phyloP scores from a whole-genome alignment of 2,797 vertebrate genomes.

The Phrynocephalus vlangalii region DNA sequence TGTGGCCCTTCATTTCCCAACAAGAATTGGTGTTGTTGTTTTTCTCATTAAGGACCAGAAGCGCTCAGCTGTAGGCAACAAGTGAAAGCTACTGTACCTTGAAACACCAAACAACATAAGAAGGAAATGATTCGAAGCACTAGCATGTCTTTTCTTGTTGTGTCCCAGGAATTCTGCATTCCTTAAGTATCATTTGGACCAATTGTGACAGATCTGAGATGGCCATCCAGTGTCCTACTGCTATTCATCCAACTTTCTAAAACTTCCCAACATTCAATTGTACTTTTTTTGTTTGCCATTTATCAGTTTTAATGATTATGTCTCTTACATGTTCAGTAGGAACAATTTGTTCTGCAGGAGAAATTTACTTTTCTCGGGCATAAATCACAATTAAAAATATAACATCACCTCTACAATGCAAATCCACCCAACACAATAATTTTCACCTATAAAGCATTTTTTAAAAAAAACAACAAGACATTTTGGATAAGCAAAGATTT shows the following conservation, averaged over 20 bases:
- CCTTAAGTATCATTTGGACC: not conserved
- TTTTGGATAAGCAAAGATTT: conserved; percentile 70
- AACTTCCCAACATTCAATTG: conserved; percentile 32
- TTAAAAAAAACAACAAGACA: conserved; percentile 38
- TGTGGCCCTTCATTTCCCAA: too few relatives aligned
- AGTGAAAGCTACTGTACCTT: not conserved
- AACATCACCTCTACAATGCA: conserved; percentile 36
- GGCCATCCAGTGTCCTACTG: not conserved
- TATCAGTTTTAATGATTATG: conserved; percentile 6
- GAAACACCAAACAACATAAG: not conserved
- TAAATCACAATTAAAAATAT: conserved; percentile 50
- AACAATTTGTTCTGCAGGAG: conserved; percentile 40
- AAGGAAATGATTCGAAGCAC: not conserved
- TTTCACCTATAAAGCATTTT: conserved; percentile 61
- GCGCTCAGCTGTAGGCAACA: too few relatives aligned
- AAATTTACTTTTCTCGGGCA: conserved; percentile 45
- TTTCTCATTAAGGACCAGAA: too few relatives aligned
- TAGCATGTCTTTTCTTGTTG: not conserved
- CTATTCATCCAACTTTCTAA: not conserved
- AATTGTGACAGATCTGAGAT: not conserved
- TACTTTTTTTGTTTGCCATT: conserved; percentile 35
- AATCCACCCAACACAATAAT: conserved; percentile 55
- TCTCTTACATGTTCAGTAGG: conserved; percentile 41
- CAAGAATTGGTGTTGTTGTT: too few relatives aligned
- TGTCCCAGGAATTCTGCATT: not conserved